Conservation (phyloP, 2,888 invertebrate genomes). For the Phengaris arion region DNA sequence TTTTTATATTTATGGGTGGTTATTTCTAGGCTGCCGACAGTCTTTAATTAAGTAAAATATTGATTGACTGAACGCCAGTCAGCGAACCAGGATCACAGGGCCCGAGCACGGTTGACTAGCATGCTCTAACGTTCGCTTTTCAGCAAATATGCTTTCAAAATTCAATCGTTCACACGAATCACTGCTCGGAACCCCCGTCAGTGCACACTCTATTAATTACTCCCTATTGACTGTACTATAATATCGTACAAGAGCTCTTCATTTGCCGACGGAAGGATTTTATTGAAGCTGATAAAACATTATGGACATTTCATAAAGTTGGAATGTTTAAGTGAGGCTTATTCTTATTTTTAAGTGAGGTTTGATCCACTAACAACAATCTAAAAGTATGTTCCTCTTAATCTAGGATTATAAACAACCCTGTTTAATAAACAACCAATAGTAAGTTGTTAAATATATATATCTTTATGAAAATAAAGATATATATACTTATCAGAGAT, state of each 20-base stretch:
- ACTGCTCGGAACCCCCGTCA: slow-evolving; percentile 56
- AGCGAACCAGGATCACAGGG: slow-evolving; percentile 49
- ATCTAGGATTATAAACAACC: too few relatives aligned
- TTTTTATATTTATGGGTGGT: background rate
- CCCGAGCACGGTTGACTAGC: slow-evolving; percentile 60
- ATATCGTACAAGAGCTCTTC: background rate
- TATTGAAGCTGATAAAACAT: background rate
- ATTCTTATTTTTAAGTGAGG: background rate
- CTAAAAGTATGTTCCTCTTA: too few relatives aligned
- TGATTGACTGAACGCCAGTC: slow-evolving; percentile 60
- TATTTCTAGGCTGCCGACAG: background rate
- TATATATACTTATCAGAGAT: too few relatives aligned
- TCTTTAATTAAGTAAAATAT: slow-evolving; percentile 41
- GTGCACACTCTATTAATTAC: slow-evolving; percentile 44
- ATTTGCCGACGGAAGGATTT: background rate
- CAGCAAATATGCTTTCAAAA: slow-evolving; percentile 57
- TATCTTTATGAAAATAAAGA: too few relatives aligned
- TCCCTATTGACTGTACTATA: slow-evolving; percentile 32
- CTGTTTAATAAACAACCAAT: too few relatives aligned
- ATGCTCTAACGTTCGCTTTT: slow-evolving; percentile 58
- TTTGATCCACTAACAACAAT: background rate
- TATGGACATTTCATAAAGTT: background rate
- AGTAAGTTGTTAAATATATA: too few relatives aligned
- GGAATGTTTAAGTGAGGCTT: background rate
- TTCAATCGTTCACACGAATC: slow-evolving; percentile 60